Base-by-base conservation (phyloP, 2,888 invertebrate species). In the Drosophila siamana region DNA sequence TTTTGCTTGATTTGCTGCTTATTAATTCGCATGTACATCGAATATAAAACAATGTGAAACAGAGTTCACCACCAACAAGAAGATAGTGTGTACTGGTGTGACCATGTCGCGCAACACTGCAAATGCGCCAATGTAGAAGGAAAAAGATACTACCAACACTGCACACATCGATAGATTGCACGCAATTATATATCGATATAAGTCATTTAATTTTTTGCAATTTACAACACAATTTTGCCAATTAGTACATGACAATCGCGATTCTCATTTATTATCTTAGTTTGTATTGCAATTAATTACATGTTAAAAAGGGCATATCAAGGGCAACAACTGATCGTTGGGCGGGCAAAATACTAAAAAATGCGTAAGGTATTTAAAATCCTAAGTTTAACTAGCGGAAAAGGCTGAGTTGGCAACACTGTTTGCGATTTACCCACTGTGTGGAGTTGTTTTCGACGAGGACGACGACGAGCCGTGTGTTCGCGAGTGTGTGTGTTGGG, bases 41-140 rank as follows among this genome's bases (percentile, higher is more conserved):
- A 33, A 33, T 67, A 69, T 64, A 74, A 73, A 78, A 64, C 77
- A 80, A 76, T 72, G 68, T 68, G 72, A 76, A 76, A 66, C 69
- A 74, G 62, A 74, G 62, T 79, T 56, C 65, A 78, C 69, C 75
- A 74, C 78, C 73, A 72, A 71, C 74, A 74, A 60, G 62, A 76
- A 65, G 72, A 71, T 76, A 62, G 61, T 61, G 65, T 40, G 46
- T 30, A 28, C 51, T 56, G 11, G 63, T 67, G 73, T 77, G 78
- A 60, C 74, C 74, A 78, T 44, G 60, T 22, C 9, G 5, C 5
- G 24, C 19, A 33, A 63, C 15, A 15, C 6, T 9, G n/a, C 0
- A 48, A 72, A 78, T 47, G 2, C 30, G 3, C 2, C 33, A 33
- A 33, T 5, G n/a, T 11, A 33, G n/a, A 11, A 33, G 4, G 4